A percentile compares a stretch with the other conserved stretches of the same genome.
Conservation (phyloP, 2,113 vertebrate species). For the Nicator chloris region DNA sequence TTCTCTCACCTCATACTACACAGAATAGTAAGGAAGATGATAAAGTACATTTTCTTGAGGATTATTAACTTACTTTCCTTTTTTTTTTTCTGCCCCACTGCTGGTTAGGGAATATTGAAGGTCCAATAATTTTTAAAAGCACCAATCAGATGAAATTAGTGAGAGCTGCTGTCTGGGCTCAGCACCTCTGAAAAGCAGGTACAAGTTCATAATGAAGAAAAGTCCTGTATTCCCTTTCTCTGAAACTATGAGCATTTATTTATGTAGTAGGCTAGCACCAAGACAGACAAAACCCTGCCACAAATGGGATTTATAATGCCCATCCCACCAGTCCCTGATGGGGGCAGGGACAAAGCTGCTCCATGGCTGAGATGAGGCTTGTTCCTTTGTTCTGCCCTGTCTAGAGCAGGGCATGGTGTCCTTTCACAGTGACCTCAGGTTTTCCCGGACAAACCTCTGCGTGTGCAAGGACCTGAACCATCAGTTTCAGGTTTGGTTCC, state of each 20-base stretch:
- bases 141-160: background rate
- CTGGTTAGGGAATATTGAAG: background rate
- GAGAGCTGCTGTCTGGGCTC: background rate
- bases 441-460: background rate
- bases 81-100: fast-evolving
- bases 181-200: background rate
- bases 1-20: background rate
- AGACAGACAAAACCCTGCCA: background rate
- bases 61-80: background rate
- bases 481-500: background rate
- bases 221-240: background rate
- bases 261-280: background rate
- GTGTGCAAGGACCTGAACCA: background rate
- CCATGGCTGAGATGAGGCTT: background rate
- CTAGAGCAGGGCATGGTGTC: background rate
- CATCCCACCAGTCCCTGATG: background rate
- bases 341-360: background rate
- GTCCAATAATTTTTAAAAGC: background rate
- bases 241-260: background rate
- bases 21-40: background rate
- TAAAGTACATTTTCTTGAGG: background rate
- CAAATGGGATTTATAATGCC: background rate
- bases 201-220: background rate
- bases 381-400: background rate
- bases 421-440: background rate